These are phyloP conservation scores for Eilema griseolum DNA, from an alignment of 2,888 invertebrate species.

Conservation along the genomic window DNA sequence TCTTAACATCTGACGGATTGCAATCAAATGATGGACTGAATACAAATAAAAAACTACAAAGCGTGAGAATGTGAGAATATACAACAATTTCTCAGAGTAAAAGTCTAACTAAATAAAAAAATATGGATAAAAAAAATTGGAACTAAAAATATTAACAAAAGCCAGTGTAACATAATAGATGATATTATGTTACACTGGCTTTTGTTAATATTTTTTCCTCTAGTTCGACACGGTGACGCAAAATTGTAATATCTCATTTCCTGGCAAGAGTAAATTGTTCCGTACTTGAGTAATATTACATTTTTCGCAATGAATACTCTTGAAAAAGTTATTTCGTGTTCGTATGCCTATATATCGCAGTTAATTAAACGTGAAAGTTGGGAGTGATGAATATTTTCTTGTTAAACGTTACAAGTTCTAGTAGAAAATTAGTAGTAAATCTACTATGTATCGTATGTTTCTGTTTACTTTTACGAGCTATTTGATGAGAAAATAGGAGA, in stretches of 20 bases:
- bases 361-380: slow-evolving; percentile 3
- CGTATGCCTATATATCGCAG: neutral
- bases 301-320: neutral
- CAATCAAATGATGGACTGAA: neutral
- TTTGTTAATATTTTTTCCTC: neutral
- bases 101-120: neutral
- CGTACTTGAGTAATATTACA: neutral
- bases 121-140: neutral
- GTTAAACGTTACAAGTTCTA: too few species aligned
- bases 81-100: neutral
- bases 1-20: too few species aligned
- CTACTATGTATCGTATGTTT: too few species aligned
- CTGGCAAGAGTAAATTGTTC: neutral
- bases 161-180: neutral
- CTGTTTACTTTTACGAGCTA: too few species aligned
- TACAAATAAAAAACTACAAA: too few species aligned
- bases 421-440: too few species aligned
- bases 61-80: neutral
- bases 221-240: neutral
- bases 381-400: neutral
- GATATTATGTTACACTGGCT: neutral
- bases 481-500: too few species aligned
- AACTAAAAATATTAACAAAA: neutral
- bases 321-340: slow-evolving; percentile 6
- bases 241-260: neutral